Evolutionary conservation across 2,113 vertebrate species (phyloP), one percentile per base, ranked within the genome.

Genomic region (Prolemur simus): DNA sequence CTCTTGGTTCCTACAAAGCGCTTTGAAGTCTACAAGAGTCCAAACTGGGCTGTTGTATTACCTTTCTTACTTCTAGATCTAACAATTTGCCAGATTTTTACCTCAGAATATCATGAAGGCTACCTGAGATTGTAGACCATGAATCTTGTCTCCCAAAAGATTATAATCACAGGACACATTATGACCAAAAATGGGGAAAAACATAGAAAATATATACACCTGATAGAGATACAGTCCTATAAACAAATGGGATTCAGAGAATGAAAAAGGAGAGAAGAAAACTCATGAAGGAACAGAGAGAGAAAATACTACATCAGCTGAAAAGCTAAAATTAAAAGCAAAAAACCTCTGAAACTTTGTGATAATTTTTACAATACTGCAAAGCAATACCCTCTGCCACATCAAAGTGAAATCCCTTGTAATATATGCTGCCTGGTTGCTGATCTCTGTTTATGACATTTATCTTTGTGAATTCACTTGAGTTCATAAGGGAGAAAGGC

Each of bases 391-490:
- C 6, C 81, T 78, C 69, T 96, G 15, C 15, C 29, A 95, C 85
- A 90, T 92, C 80, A 60, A 90, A 89, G 94, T 85, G 45, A 96
- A 98, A 97, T 68, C 69, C 71, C 11, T 96, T 69, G 34, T 92
- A 94, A 39, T 93, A 37, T 84, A 64, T 97, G 47, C 47, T 93
- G 25, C 7, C 60, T 71, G 83, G 91, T 82, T 83, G 5, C 68
- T 96, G 74, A 88, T 95, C 78, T 98, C 77, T 91, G 4, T 7
- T 97, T 87, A 91, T 96, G 96, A 88, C 96, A 97, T 97, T 97
- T 97, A 74, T 97, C 54, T 96, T 97, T 97, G 96, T 95, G 87
- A 98, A 98, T 97, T 98, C 74, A 88, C 83, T 78, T 78, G 87
- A 90, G 54, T 96, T 96, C 74, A 94, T 88, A 69, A 94, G 73